These are phyloP conservation scores for Apeira syringaria DNA, from an alignment of 2,888 invertebrate genomes.

Conservation along the genomic window DNA sequence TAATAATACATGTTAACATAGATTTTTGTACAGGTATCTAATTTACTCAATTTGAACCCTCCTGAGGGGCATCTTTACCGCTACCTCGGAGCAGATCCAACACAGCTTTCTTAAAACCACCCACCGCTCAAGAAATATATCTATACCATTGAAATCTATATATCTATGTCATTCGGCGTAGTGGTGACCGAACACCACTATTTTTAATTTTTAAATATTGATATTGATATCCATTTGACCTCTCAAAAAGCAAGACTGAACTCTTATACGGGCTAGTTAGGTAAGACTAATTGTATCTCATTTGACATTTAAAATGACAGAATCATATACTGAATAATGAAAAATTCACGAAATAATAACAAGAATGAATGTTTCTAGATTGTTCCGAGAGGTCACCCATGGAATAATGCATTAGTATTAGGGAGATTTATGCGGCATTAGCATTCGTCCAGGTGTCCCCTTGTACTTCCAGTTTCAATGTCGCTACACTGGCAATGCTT, in stretches of 20 bases:
- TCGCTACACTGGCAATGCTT: constrained; percentile 57
- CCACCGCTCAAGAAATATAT: too few species aligned
- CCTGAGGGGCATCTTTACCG: too few species aligned
- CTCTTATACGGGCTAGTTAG: not conserved
- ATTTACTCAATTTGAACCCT: too few species aligned
- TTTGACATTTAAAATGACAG: constrained; percentile 18
- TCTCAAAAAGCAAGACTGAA: not conserved
- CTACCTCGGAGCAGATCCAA: too few species aligned
- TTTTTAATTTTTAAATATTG: too few species aligned
- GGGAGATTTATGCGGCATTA: constrained; percentile 48
- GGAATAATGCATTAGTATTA: constrained; percentile 53
- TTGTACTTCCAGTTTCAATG: constrained; percentile 50
- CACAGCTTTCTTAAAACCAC: too few species aligned
- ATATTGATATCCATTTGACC: too few species aligned
- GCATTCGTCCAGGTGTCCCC: constrained; percentile 46
- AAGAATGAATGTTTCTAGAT: constrained; percentile 44
- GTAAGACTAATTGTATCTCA: not conserved
- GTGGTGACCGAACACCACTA: too few species aligned
- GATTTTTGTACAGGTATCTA: too few species aligned
- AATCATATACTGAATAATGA: constrained; percentile 28
- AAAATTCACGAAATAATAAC: constrained; percentile 43
- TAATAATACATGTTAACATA: too few species aligned
- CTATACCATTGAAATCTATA: too few species aligned
- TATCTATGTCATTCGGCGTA: too few species aligned
- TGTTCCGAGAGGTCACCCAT: constrained; percentile 45